Conservation (phyloP, 2,797 vertebrate species). For the Miichthys miiuy region DNA sequence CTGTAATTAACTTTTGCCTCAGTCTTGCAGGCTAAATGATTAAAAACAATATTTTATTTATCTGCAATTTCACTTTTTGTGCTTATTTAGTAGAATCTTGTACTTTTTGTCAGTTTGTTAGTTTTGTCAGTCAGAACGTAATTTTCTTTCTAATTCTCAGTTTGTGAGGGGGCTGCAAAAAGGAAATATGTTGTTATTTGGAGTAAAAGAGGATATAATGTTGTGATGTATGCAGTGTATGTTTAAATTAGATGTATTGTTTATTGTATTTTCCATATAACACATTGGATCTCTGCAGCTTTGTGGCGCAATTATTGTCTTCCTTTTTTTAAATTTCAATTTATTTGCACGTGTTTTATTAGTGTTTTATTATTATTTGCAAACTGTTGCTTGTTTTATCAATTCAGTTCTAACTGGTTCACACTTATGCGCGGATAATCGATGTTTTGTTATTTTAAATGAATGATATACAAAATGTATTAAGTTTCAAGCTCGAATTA, state of each 20-base stretch:
- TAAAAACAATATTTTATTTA: not conserved
- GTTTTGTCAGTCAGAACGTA: not conserved
- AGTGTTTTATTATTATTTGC: not conserved
- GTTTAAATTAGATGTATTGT: not conserved
- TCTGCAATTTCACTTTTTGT: not conserved
- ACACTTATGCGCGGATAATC: not conserved
- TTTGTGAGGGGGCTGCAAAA: not conserved
- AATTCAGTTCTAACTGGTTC: not conserved
- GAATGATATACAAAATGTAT: not conserved
- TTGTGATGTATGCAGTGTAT: not conserved
- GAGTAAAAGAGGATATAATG: not conserved
- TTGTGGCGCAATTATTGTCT: not conserved
- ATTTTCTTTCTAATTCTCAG: not conserved
- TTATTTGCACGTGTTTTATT: not conserved
- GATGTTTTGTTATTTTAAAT: not conserved
- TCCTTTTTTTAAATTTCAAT: not conserved
- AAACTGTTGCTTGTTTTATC: not conserved
- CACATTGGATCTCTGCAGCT: not conserved
- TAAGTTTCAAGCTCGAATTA: not conserved
- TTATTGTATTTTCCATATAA: not conserved
- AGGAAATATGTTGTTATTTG: not conserved
- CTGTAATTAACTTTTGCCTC: not conserved
- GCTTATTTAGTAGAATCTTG: not conserved
- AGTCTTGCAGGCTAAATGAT: not conserved
- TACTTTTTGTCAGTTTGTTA: not conserved